phyloP scores from a whole-genome alignment of 2,888 invertebrate species.

The Chrysina gloriosa region DNA sequence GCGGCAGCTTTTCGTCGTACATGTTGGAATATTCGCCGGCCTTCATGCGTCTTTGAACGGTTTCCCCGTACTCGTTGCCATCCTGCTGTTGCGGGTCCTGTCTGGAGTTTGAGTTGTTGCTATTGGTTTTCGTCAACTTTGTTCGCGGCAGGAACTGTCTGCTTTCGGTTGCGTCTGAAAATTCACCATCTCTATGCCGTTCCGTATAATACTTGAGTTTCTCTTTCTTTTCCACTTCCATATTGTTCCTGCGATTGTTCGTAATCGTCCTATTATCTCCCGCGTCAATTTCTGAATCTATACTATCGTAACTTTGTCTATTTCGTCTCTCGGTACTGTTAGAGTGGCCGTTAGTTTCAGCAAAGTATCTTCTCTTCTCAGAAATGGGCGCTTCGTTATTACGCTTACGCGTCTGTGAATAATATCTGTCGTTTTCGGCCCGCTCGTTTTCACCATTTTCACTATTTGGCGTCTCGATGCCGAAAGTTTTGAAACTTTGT shows the following conservation, averaged over 20 bases:
- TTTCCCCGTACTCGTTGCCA: constrained; percentile 64
- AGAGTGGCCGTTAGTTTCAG: constrained; percentile 52
- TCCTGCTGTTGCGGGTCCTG: constrained; percentile 59
- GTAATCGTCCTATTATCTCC: constrained; percentile 48
- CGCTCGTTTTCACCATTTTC: constrained; percentile 58
- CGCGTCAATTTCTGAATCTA: constrained; percentile 58
- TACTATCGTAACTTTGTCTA: constrained; percentile 61
- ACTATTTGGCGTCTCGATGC: constrained; percentile 55
- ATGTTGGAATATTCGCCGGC: constrained; percentile 61
- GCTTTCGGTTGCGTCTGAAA: constrained; percentile 64
- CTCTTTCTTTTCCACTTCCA: constrained; percentile 54
- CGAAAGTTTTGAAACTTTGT: constrained; percentile 62
- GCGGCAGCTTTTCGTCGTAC: constrained; percentile 66
- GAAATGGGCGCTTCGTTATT: constrained; percentile 49
- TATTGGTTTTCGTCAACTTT: constrained; percentile 73
- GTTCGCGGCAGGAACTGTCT: constrained; percentile 77
- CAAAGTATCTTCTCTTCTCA: constrained; percentile 58
- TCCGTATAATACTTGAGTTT: constrained; percentile 53
- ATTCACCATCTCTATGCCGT: constrained; percentile 61
- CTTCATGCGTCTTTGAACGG: constrained; percentile 63
- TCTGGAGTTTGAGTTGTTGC: constrained; percentile 59
- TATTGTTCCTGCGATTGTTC: constrained; percentile 49
- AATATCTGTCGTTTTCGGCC: constrained; percentile 49
- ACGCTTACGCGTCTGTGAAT: constrained; percentile 50
- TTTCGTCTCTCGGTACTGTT: constrained; percentile 53